Percentiles rank a stretch among this genome's conserved stretches.
Evolutionary conservation across 2,888 invertebrate genomes (phyloP).

Genomic region (Megastigmus dorsalis): DNA sequence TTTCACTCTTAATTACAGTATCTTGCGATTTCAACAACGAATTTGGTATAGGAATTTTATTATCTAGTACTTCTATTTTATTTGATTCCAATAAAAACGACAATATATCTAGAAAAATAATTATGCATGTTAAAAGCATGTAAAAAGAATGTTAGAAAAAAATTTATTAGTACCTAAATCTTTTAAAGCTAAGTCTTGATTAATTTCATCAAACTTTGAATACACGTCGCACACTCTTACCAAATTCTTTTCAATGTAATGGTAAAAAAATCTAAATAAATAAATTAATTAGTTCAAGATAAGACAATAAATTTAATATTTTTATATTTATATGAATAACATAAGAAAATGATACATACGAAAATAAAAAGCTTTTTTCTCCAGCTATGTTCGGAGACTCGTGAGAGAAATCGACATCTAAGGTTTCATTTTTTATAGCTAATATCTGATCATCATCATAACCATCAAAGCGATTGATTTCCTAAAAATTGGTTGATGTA

Average conservation of each 20-base stretch:
- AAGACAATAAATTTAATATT: no score
- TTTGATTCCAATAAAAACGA: slow-evolving; percentile 60
- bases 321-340: not conserved
- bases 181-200: not conserved
- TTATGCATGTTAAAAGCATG: no score
- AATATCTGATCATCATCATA: slow-evolving; percentile 22
- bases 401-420: not conserved
- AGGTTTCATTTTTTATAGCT: not conserved
- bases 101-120: slow-evolving; percentile 55
- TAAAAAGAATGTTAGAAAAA: not conserved
- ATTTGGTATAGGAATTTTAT: slow-evolving; percentile 45
- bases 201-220: slow-evolving; percentile 37
- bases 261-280: slow-evolving; percentile 55
- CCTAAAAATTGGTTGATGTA: no score
- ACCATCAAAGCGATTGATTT: not conserved
- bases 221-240: slow-evolving; percentile 50
- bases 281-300: not conserved
- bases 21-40: not conserved
- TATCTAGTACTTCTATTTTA: slow-evolving; percentile 55
- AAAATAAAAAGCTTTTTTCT: slow-evolving; percentile 56
- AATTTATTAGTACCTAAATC: slow-evolving; percentile 28
- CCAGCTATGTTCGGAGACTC: slow-evolving; percentile 29
- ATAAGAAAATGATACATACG: slow-evolving; percentile 53
- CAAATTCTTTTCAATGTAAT: slow-evolving; percentile 57
- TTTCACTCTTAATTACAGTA: not conserved